phyloP scores from a whole-genome alignment of 2,797 vertebrate species.

The Gallinago stenura region DNA sequence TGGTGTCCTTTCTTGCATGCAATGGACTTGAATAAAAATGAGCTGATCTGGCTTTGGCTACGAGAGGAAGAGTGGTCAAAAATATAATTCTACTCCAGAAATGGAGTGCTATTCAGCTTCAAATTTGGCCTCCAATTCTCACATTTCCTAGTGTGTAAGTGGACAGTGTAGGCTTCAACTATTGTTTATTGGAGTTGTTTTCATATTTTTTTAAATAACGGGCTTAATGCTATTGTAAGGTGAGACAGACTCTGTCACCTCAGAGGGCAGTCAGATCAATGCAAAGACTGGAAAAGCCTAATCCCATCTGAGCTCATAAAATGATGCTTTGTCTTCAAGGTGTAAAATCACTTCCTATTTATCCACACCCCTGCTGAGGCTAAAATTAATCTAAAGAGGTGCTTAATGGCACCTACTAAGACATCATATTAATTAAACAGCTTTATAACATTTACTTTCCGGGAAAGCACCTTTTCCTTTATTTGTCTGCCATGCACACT shows the following conservation, averaged over 20 bases:
- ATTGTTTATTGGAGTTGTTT: neutral
- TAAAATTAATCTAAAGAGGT: constrained; percentile 33
- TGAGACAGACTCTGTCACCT: neutral
- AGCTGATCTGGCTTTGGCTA: neutral
- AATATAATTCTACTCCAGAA: neutral
- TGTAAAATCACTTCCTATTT: constrained; percentile 45
- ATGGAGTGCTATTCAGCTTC: neutral
- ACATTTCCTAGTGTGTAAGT: neutral
- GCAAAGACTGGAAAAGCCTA: neutral
- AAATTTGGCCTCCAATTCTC: neutral
- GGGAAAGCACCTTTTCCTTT: neutral
- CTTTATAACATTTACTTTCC: neutral
- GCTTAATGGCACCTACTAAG: constrained; percentile 3
- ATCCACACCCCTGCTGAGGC: constrained; percentile 29
- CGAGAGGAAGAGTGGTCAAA: neutral
- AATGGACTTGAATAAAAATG: neutral
- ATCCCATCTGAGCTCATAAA: constrained; percentile 4
- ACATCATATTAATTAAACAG: constrained; percentile 34
- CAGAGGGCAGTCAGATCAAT: neutral
- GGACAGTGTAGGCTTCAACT: neutral
- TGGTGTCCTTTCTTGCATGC: neutral
- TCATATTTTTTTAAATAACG: neutral
- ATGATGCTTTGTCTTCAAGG: neutral
- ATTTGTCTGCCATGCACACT: neutral
- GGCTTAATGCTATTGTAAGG: neutral